Percentiles rank a stretch among this genome's conserved stretches.
Conservation (phyloP, 37 sponge, comb jelly and placozoan species). For the Hormiphora californensis region DNA sequence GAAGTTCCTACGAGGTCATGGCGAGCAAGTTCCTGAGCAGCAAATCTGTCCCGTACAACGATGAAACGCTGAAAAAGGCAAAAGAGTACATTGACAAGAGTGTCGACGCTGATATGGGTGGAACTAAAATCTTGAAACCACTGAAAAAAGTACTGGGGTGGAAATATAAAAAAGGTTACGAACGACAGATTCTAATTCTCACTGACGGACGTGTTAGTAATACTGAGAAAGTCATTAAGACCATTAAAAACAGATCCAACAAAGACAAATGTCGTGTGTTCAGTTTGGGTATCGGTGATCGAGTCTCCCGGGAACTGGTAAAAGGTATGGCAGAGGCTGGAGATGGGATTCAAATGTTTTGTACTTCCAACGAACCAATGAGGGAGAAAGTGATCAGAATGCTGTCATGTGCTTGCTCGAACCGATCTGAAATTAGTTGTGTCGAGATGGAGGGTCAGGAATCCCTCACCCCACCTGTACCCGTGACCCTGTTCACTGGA, state of each 20-base stretch:
- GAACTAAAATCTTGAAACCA: slow-evolving; percentile 71
- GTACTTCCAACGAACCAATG: slow-evolving; percentile 60
- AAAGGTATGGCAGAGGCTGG: slow-evolving; percentile 76
- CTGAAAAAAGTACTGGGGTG: slow-evolving; percentile 64
- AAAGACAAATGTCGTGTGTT: slow-evolving; percentile 47
- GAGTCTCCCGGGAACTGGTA: slow-evolving; percentile 75
- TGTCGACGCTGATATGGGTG: slow-evolving; percentile 73
- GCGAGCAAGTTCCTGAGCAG: too few relatives aligned
- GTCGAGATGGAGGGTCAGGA: too few relatives aligned
- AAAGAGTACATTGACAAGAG: slow-evolving; percentile 62
- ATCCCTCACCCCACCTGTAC: too few relatives aligned
- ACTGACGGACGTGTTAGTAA: slow-evolving; percentile 64
- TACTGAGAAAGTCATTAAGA: neutral
- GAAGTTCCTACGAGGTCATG: slow-evolving; percentile 61
- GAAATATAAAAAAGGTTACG: neutral
- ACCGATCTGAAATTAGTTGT: too few relatives aligned
- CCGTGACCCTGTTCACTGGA: too few relatives aligned
- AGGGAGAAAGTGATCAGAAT: slow-evolving; percentile 68
- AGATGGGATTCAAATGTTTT: slow-evolving; percentile 66
- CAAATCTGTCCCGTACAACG: slow-evolving; percentile 54
- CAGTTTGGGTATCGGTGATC: slow-evolving; percentile 78
- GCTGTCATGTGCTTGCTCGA: slow-evolving; percentile 49
- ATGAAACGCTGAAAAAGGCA: slow-evolving; percentile 59
- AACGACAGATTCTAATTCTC: slow-evolving; percentile 68
- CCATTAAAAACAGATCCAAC: slow-evolving; percentile 5